Base-by-base conservation (phyloP, 2,113 vertebrate genomes). In the Rafetus swinhoei region DNA sequence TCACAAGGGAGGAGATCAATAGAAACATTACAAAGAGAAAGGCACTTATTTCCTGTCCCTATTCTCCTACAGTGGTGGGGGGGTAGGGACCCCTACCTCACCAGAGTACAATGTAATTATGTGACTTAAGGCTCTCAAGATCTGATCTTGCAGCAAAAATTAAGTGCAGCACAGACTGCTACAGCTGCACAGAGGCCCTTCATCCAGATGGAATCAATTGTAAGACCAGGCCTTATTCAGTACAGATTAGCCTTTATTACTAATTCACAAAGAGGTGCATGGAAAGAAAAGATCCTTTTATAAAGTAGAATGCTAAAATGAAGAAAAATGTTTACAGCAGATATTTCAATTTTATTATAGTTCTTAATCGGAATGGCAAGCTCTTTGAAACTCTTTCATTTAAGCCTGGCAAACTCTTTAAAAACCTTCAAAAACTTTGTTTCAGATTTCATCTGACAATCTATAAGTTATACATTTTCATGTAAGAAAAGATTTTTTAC, bases 311-410 rank as follows among this genome's bases (percentile, higher is more conserved):
- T 82, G 88, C 81, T 60, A 81, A 95, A 96, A 91, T 81, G 32
- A 50, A 24, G 87, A 27, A 80, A 62, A 83, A 22, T 88, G 27
- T 85, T 92, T 77, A 54, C 3, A 72, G 22, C 56, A 74, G 25
- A 59, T 83, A 80, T 74, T 94, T 82, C 77, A 59, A 74, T 7
- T 50, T 19, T n/a, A 82, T 85, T 18, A 60, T 32, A 50, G 82
- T 93, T 89, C 55, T 84, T 89, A 56, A 84, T 72, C 60, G 92
- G 18, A 90, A 32, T 35, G 16, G 56, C 53, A 21, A 91, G 82
- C 81, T 96, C 94, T 94, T 93, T 92, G 81, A 97, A 95, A 93
- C 19, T 76, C 2, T 93, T 92, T 96, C 90, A 96, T 95, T 95
- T 97, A 96, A 87, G 62, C 84, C 60, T 90, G 85, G 76, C 85